These are phyloP conservation scores for Lasioglossum pauxillum DNA, from an alignment of 2,888 invertebrate species.

Conservation along the genomic window DNA sequence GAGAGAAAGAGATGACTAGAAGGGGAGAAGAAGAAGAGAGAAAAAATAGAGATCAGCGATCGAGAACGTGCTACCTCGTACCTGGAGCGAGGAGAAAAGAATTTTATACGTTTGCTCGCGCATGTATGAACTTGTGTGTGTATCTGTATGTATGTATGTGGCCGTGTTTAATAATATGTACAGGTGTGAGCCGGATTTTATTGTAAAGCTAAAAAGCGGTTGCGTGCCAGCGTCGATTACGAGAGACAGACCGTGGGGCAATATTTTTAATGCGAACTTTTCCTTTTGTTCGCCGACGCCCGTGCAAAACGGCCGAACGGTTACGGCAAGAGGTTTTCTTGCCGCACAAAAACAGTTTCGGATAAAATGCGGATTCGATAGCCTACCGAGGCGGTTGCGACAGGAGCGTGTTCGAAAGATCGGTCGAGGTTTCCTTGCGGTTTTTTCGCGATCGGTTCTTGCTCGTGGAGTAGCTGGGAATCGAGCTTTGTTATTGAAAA, in stretches of 20 bases:
- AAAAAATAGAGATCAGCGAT: slow-evolving; percentile 54
- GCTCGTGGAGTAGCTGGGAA: not conserved
- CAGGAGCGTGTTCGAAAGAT: not conserved
- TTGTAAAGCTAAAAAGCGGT: slow-evolving; percentile 59
- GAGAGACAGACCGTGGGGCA: slow-evolving; percentile 13
- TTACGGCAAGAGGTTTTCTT: not conserved
- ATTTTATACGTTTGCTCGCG: slow-evolving; percentile 19
- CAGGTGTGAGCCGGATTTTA: slow-evolving; percentile 30
- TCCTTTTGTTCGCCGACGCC: slow-evolving; percentile 3
- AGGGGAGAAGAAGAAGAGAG: slow-evolving; percentile 5
- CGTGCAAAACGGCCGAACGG: not conserved
- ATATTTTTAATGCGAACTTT: not conserved
- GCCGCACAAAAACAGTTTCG: not conserved
- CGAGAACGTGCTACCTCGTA: slow-evolving; percentile 67
- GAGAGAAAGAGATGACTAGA: slow-evolving; percentile 1
- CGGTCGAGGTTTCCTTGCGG: not conserved
- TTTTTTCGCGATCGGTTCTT: not conserved
- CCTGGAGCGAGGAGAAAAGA: slow-evolving; percentile 66
- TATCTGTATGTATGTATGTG: not conserved
- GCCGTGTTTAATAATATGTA: slow-evolving; percentile 25
- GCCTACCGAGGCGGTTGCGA: not conserved
- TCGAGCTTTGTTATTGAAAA: not conserved
- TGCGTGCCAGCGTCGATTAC: slow-evolving; percentile 55
- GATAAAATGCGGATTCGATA: not conserved
- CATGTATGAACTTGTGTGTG: slow-evolving; percentile 9